Percentiles rank a stretch among this genome's conserved stretches.
Evolutionary conservation across 2,888 invertebrate genomes (phyloP).

Genomic region (Alentia gelatinosa): DNA sequence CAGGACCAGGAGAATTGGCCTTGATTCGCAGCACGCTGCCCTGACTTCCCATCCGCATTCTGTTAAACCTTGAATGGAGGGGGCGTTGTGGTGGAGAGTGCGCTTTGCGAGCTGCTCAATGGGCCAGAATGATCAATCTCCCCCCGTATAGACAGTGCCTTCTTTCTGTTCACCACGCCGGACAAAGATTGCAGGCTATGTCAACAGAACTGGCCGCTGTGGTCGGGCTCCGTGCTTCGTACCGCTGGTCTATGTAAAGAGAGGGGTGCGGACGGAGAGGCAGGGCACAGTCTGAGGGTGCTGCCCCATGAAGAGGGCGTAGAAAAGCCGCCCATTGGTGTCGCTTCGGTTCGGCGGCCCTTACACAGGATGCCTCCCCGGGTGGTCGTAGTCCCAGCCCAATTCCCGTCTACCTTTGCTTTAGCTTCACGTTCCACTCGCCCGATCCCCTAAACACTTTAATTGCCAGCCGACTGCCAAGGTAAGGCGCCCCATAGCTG

Average conservation of each 20-base stretch:
- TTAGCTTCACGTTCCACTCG: background rate
- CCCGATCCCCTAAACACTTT: slow-evolving; percentile 39
- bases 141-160: background rate
- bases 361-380: background rate
- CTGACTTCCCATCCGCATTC: too few species aligned
- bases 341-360: background rate
- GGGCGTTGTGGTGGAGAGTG: slow-evolving; percentile 6
- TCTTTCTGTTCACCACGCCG: background rate
- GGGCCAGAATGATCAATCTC: slow-evolving; percentile 44
- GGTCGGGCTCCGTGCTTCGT: too few species aligned
- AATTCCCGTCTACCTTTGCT: background rate
- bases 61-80: background rate
- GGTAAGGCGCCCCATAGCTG: background rate
- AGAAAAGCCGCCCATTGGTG: background rate
- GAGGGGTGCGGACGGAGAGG: background rate
- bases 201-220: too few species aligned
- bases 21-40: too few species aligned
- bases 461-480: slow-evolving; percentile 6
- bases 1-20: too few species aligned
- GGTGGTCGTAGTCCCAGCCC: slow-evolving; percentile 1
- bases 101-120: slow-evolving; percentile 28
- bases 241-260: too few species aligned
- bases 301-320: background rate
- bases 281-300: background rate
- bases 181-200: background rate